Evolutionary conservation across 2,888 invertebrate genomes (phyloP).

Genomic region (Pristionchus fissidentatus): DNA sequence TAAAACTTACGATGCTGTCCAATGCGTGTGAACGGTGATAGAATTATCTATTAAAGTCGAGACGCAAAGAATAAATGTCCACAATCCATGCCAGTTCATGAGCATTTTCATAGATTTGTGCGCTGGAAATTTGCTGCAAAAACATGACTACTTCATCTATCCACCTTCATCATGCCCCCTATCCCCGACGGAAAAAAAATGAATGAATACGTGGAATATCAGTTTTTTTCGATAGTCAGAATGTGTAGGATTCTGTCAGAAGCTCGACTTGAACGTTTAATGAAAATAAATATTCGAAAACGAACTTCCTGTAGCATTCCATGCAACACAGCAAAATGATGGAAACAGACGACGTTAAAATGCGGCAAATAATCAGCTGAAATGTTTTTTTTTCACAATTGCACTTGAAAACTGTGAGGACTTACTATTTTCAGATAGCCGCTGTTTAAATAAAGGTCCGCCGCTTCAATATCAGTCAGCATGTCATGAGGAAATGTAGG

Average conservation of each 20-base stretch:
- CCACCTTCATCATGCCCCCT: too few relatives aligned
- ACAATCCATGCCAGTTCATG: conserved; percentile 14
- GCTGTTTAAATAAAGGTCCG: neutral
- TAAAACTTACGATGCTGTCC: neutral
- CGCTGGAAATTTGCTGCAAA: neutral
- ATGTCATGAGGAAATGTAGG: too few relatives aligned
- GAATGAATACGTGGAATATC: too few relatives aligned
- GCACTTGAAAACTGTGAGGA: neutral
- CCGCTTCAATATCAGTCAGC: neutral
- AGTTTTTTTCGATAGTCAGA: too few relatives aligned
- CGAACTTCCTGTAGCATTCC: neutral
- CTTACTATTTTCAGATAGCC: neutral
- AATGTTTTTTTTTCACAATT: too few relatives aligned
- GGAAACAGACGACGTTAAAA: neutral
- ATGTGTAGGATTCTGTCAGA: too few relatives aligned
- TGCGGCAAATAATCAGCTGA: neutral
- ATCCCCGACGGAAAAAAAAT: too few relatives aligned
- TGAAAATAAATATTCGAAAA: neutral
- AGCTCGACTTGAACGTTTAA: too few relatives aligned
- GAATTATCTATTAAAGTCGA: neutral
- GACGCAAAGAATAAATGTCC: neutral
- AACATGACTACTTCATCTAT: too few relatives aligned
- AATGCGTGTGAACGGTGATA: neutral
- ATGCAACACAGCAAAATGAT: neutral
- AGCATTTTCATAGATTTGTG: conserved; percentile 8